A percentile compares a stretch with the other conserved stretches of the same genome.
These are phyloP conservation scores for Tinamus guttatus DNA, from an alignment of 2,113 vertebrate genomes.

Conservation along the genomic window DNA sequence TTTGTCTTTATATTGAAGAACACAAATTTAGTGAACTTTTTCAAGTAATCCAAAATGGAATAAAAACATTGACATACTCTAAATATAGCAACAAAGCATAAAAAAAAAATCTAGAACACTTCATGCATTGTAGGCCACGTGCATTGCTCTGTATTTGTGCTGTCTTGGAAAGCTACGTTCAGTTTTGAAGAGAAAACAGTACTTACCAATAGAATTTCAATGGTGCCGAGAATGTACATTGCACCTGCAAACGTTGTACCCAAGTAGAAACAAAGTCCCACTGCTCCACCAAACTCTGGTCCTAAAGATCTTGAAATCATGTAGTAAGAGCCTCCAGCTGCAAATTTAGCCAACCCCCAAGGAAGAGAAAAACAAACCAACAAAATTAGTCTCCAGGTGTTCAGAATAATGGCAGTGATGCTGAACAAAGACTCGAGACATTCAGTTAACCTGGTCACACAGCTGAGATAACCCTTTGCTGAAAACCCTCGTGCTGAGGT, in stretches of 20 bases:
- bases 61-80: background rate
- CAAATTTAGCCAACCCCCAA: constrained; percentile 12
- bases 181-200: background rate
- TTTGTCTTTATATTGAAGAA: background rate
- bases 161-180: background rate
- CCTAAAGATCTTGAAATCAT: constrained; percentile 98
- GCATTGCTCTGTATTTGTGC: background rate
- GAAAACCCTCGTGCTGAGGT: too few relatives aligned
- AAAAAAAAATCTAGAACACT: background rate
- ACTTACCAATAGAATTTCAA: constrained; percentile 96
- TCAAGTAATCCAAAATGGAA: background rate
- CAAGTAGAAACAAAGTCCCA: constrained; percentile 98
- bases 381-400: background rate
- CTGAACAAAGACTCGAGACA: background rate
- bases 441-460: background rate
- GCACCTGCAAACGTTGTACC: constrained; percentile 96
- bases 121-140: background rate
- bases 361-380: background rate
- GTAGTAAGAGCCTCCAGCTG: constrained; percentile 98
- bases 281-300: constrained; percentile 96
- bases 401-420: background rate
- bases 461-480: background rate
- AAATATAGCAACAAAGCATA: background rate
- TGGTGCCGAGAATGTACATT: constrained; percentile 98
- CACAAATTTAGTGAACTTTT: background rate